Conservation (phyloP, 2,113 vertebrate species). For the Nipponia nippon region DNA sequence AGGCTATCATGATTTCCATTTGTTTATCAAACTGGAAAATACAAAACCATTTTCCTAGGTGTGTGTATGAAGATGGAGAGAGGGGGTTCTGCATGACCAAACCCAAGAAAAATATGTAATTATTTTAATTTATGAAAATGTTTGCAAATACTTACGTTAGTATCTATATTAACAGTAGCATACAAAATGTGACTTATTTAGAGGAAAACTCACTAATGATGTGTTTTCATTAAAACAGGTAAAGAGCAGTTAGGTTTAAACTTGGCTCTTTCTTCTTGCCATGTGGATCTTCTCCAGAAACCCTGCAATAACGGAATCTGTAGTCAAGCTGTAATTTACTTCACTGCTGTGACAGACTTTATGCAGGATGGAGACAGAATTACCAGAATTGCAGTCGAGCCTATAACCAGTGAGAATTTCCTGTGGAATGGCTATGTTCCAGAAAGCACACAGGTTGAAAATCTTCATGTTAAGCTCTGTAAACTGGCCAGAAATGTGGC, state of each 20-base stretch:
- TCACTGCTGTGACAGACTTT: slow-evolving; percentile 81
- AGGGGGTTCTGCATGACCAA: neutral
- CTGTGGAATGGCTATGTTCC: slow-evolving; percentile 86
- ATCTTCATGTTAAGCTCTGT: neutral
- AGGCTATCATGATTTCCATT: neutral
- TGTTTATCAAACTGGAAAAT: neutral
- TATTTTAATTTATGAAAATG: neutral
- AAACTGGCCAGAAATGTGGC: neutral
- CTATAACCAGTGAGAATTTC: slow-evolving; percentile 76
- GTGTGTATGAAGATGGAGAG: neutral
- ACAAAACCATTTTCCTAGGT: neutral
- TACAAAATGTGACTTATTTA: neutral
- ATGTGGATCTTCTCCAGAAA: slow-evolving; percentile 72
- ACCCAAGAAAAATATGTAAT: neutral
- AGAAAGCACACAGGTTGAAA: slow-evolving; percentile 76
- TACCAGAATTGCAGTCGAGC: slow-evolving; percentile 72
- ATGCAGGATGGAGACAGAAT: slow-evolving; percentile 78
- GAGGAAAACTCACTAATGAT: neutral
- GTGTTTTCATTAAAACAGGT: slow-evolving; percentile 61
- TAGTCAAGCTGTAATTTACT: slow-evolving; percentile 72
- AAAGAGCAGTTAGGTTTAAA: slow-evolving; percentile 71
- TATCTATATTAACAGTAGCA: neutral
- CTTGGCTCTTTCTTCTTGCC: slow-evolving; percentile 85
- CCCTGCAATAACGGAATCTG: slow-evolving; percentile 76
- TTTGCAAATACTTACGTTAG: neutral